Percentiles rank a stretch among this genome's conserved stretches.
phyloP scores from a whole-genome alignment of 1,140 invertebrate species.

The Atopsyche davidsoni region DNA sequence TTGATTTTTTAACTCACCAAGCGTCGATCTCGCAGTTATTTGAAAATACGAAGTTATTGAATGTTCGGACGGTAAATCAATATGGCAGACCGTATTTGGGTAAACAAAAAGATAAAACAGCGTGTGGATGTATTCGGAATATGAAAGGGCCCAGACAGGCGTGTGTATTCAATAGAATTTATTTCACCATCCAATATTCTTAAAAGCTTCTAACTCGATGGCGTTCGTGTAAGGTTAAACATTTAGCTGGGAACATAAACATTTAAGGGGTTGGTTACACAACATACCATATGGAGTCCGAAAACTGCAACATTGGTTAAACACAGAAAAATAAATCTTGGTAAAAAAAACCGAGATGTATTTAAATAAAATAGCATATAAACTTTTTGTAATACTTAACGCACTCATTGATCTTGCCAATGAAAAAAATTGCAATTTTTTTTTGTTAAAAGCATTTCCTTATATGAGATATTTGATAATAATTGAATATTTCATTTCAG shows the following conservation, averaged over 20 bases:
- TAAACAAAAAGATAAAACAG: constrained; percentile 26
- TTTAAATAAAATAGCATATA: too few relatives aligned
- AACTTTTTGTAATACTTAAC: neutral
- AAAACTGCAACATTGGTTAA: neutral
- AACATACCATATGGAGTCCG: too few relatives aligned
- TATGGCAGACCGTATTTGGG: constrained; percentile 12
- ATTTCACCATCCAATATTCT: constrained; percentile 27
- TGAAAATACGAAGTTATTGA: too few relatives aligned
- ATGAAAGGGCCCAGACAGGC: neutral
- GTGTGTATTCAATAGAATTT: constrained; percentile 24
- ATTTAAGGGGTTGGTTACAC: constrained; percentile 5
- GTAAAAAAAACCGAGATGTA: too few relatives aligned
- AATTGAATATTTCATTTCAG: too few relatives aligned
- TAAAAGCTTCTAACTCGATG: constrained; percentile 20
- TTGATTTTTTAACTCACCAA: too few relatives aligned
- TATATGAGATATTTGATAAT: too few relatives aligned
- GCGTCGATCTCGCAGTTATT: too few relatives aligned
- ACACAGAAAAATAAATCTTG: neutral
- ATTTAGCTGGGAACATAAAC: constrained; percentile 16
- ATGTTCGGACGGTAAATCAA: too few relatives aligned
- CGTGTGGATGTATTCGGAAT: neutral
- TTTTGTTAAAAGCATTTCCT: too few relatives aligned
- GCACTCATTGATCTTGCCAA: constrained; percentile 1
- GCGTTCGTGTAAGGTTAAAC: constrained; percentile 11
- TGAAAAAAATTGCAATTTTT: too few relatives aligned